Percentiles rank a stretch among this genome's conserved stretches.
These are phyloP conservation scores for Bucco capensis DNA, from an alignment of 2,113 vertebrate genomes.

Conservation along the genomic window DNA sequence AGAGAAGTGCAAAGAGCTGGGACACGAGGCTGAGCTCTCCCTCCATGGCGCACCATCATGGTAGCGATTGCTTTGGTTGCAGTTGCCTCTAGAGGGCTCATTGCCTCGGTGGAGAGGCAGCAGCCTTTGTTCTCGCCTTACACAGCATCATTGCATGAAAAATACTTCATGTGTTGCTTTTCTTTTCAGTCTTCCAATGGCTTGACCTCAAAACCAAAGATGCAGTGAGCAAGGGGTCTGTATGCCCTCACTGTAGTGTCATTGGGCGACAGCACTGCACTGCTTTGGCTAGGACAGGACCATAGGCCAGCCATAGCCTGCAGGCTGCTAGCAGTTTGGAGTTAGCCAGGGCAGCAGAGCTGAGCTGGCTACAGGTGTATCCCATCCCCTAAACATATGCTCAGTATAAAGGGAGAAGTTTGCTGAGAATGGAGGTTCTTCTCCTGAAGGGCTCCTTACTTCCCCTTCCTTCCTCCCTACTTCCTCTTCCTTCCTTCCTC, in stretches of 20 bases:
- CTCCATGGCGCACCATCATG: accelerated
- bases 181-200: not conserved
- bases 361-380: not conserved
- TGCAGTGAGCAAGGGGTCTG: not conserved
- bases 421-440: too few relatives aligned
- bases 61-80: not conserved
- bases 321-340: not conserved
- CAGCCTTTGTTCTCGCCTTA: not conserved
- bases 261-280: not conserved
- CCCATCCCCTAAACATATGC: not conserved
- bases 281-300: not conserved
- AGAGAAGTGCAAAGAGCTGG: not conserved
- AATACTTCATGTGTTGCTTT: accelerated
- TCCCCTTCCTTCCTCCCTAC: too few relatives aligned
- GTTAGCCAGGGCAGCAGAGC: not conserved
- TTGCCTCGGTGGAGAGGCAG: not conserved
- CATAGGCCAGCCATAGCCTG: not conserved
- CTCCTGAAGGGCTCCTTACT: too few relatives aligned
- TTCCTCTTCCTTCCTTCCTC: too few relatives aligned
- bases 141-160: not conserved
- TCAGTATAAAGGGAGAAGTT: not conserved
- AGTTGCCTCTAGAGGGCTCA: constrained; percentile 60
- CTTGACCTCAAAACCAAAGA: not conserved
- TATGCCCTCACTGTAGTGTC: not conserved
- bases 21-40: not conserved